These are phyloP conservation scores for Drosophila leontia DNA, from an alignment of 1,140 invertebrate species.

Conservation along the genomic window DNA sequence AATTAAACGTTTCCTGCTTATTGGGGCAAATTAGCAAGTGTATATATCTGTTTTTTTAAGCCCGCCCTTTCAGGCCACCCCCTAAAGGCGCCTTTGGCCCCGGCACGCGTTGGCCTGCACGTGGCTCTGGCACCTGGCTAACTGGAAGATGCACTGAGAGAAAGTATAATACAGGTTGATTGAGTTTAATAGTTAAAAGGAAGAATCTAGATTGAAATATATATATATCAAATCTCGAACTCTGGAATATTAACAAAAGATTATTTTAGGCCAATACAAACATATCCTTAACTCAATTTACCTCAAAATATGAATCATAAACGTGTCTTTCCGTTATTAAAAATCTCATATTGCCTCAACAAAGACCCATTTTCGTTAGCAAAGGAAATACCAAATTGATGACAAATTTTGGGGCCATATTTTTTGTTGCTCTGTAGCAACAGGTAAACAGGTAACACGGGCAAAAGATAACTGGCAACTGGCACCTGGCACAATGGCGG, in stretches of 20 bases:
- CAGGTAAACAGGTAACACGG: slow-evolving; percentile 27
- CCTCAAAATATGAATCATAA: not conserved
- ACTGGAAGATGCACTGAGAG: slow-evolving; percentile 3
- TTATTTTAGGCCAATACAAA: not conserved
- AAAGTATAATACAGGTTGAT: not conserved
- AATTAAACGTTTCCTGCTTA: slow-evolving; percentile 47
- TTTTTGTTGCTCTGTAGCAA: slow-evolving; percentile 40
- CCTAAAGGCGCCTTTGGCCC: not conserved
- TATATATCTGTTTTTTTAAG: not conserved
- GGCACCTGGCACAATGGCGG: slow-evolving; percentile 64
- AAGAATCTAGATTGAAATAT: too few relatives aligned
- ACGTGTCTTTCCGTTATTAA: not conserved
- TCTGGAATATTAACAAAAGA: too few relatives aligned
- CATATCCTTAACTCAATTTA: not conserved
- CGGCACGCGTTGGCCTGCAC: slow-evolving; percentile 62
- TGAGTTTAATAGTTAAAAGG: not conserved
- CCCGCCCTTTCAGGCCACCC: slow-evolving; percentile 6
- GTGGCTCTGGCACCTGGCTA: slow-evolving; percentile 61
- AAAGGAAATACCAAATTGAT: slow-evolving; percentile 10
- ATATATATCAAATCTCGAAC: not conserved
- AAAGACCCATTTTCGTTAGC: not conserved
- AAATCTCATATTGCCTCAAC: not conserved
- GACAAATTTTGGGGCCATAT: slow-evolving; percentile 5
- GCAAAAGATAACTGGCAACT: slow-evolving; percentile 34
- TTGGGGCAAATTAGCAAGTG: slow-evolving; percentile 43